phyloP scores from a whole-genome alignment of 2,888 invertebrate species.

The Hetaerina titia region DNA sequence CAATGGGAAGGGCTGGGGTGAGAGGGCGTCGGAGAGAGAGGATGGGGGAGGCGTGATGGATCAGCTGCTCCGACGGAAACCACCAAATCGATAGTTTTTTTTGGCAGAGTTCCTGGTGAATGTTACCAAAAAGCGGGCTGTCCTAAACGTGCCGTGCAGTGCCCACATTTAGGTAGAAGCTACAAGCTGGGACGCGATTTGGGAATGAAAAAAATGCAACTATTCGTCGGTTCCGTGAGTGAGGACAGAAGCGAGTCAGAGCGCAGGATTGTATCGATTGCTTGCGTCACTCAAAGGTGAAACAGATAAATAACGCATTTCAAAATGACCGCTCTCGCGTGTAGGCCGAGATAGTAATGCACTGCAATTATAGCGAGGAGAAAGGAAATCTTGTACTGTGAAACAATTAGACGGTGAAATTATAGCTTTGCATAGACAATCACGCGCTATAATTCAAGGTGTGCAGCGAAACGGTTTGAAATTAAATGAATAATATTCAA shows the following conservation, averaged over 20 bases:
- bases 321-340: slow-evolving; percentile 12
- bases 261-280: slow-evolving; percentile 48
- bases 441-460: too few relatives aligned
- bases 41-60: background rate
- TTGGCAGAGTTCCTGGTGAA: background rate
- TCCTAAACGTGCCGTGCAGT: background rate
- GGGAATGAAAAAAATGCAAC: background rate
- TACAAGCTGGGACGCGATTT: background rate
- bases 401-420: too few relatives aligned
- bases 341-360: background rate
- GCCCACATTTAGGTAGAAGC: background rate
- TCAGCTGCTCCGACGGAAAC: background rate
- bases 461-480: too few relatives aligned
- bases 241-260: slow-evolving; percentile 17
- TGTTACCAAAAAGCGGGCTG: background rate
- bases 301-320: slow-evolving; percentile 37
- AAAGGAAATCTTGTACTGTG: background rate
- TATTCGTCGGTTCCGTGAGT: background rate
- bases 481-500: too few relatives aligned
- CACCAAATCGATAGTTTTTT: background rate
- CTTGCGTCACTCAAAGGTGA: slow-evolving; percentile 51
- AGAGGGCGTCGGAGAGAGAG: background rate
- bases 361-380: background rate
- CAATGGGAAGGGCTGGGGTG: background rate
- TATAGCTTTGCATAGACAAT: too few relatives aligned